Evolutionary conservation across 2,797 vertebrate species (phyloP).

Genomic region (Rhyacichthys aspro): DNA sequence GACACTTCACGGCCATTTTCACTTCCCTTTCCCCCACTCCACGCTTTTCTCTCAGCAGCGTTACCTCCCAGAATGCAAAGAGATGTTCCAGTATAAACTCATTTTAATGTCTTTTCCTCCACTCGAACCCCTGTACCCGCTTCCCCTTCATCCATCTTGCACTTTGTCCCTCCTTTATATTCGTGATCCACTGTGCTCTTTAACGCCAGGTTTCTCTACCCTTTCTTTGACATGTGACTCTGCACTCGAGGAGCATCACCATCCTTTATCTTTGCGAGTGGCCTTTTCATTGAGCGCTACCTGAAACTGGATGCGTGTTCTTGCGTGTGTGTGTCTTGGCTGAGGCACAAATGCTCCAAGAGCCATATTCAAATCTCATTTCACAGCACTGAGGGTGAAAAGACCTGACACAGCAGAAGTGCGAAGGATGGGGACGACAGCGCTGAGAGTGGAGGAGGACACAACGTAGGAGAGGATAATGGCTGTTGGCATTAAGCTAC

Average conservation of each 20-base stretch:
- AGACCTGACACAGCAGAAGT: slow-evolving; percentile 77
- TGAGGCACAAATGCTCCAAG: slow-evolving; percentile 59
- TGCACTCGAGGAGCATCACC: slow-evolving; percentile 50
- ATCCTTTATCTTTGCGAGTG: slow-evolving; percentile 65
- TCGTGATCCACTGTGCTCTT: slow-evolving; percentile 25
- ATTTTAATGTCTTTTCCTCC: slow-evolving; percentile 45
- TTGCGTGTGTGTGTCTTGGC: slow-evolving; percentile 13
- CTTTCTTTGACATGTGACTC: slow-evolving; percentile 30
- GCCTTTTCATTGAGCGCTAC: slow-evolving; percentile 31
- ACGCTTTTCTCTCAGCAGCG: slow-evolving; percentile 10
- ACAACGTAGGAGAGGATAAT: slow-evolving; percentile 55
- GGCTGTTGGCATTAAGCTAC: slow-evolving; percentile 52
- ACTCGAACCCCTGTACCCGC: slow-evolving; percentile 33
- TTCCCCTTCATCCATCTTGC: slow-evolving; percentile 47
- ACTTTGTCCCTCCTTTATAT: slow-evolving; percentile 37
- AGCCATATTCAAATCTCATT: slow-evolving; percentile 82
- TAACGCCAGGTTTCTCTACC: not conserved
- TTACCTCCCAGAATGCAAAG: slow-evolving; percentile 49
- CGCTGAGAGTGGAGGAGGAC: slow-evolving; percentile 45
- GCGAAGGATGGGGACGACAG: slow-evolving; percentile 46
- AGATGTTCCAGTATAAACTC: slow-evolving; percentile 21
- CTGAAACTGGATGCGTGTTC: slow-evolving; percentile 7
- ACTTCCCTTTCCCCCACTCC: slow-evolving; percentile 17
- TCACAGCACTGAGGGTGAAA: slow-evolving; percentile 75
- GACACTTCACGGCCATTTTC: slow-evolving; percentile 52